Evolutionary conservation across 2,797 vertebrate species (phyloP).

Genomic region (Glossophaga mutica): DNA sequence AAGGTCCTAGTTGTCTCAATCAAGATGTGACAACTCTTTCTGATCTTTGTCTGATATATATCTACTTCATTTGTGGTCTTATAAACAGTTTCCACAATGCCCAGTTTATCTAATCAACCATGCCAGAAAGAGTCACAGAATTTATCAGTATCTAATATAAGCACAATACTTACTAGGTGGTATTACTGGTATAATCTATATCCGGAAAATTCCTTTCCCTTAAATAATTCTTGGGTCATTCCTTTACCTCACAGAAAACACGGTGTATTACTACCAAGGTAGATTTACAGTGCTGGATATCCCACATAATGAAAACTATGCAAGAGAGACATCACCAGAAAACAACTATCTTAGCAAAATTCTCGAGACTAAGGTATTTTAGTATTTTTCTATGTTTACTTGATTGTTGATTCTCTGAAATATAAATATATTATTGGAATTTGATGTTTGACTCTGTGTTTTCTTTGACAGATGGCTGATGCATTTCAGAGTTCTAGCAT

Average conservation of each 20-base stretch:
- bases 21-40: background rate
- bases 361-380: conserved; percentile 80
- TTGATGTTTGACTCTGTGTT: conserved; percentile 16
- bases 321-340: conserved; percentile 80
- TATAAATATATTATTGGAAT: background rate
- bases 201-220: background rate
- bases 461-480: conserved; percentile 68
- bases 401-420: conserved; percentile 28
- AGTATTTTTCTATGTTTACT: background rate
- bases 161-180: background rate
- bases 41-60: background rate
- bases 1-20: background rate
- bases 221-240: conserved; percentile 37
- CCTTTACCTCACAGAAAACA: conserved; percentile 75
- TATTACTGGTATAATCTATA: background rate
- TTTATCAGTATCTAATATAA: background rate
- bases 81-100: background rate
- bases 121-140: background rate
- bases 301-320: conserved; percentile 65
- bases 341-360: conserved; percentile 79
- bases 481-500: conserved; percentile 69
- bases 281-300: conserved; percentile 77
- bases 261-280: conserved; percentile 77
- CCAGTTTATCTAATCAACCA: background rate
- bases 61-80: background rate